Evolutionary conservation across 2,797 vertebrate genomes (phyloP).

Genomic region (Gambusia yucatana): DNA sequence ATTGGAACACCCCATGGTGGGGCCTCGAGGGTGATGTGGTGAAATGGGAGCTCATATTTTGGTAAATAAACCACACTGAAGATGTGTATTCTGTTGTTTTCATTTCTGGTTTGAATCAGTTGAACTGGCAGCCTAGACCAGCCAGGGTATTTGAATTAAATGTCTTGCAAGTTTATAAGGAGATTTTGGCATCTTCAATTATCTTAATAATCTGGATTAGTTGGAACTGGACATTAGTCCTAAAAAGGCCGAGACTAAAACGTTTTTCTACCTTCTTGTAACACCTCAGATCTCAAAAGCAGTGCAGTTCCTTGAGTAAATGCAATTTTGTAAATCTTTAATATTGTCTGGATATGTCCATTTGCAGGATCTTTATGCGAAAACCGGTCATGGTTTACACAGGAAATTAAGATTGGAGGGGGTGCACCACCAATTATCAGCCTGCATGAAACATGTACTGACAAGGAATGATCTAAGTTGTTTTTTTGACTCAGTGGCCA

Average conservation of each 20-base stretch:
- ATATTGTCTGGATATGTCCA: neutral
- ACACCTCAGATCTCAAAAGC: neutral
- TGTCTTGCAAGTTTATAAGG: neutral
- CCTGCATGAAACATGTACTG: neutral
- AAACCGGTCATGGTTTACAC: neutral
- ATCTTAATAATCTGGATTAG: neutral
- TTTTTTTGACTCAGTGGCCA: neutral
- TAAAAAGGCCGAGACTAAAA: neutral
- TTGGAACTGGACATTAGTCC: neutral
- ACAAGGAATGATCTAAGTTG: neutral
- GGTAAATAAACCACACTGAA: constrained; percentile 96
- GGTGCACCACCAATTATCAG: too few species aligned
- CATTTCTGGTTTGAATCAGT: constrained; percentile 60
- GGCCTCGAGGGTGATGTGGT: constrained; percentile 44
- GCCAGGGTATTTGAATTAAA: neutral
- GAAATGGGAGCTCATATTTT: constrained; percentile 91
- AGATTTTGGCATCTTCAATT: neutral
- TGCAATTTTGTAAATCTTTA: neutral
- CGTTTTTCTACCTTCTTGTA: neutral
- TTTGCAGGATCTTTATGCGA: neutral
- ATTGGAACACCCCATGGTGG: constrained; percentile 60
- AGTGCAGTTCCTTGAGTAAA: neutral
- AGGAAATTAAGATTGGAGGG: neutral
- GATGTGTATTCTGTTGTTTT: constrained; percentile 85
- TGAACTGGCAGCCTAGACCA: neutral